Conservation (phyloP, 2,113 vertebrate genomes). For the Sinocyclocheilus maitianheensis region DNA sequence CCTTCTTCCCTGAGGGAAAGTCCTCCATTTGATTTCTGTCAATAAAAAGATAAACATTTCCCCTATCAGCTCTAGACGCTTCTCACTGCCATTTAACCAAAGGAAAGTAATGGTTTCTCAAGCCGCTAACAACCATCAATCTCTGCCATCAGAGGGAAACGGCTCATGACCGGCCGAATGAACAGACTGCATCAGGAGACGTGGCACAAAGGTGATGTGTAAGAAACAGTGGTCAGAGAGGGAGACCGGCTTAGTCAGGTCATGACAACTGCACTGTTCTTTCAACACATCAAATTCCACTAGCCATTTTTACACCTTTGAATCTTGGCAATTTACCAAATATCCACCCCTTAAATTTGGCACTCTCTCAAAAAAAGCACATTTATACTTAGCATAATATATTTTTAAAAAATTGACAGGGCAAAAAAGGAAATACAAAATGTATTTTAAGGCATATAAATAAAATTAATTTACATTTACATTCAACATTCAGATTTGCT, state of each 20-base stretch:
- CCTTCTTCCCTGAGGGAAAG: conserved; percentile 55
- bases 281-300: conserved; percentile 3
- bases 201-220: conserved; percentile 13
- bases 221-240: background rate
- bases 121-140: conserved; percentile 49
- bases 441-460: too few relatives aligned
- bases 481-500: too few relatives aligned
- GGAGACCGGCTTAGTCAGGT: background rate
- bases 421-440: too few relatives aligned
- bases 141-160: conserved; percentile 38
- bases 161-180: conserved; percentile 30
- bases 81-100: conserved; percentile 38
- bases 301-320: background rate
- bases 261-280: background rate
- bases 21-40: conserved; percentile 63
- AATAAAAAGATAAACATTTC: conserved; percentile 64
- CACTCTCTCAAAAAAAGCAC: too few relatives aligned
- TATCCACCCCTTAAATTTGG: too few relatives aligned
- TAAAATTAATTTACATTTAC: too few relatives aligned
- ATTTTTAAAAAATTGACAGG: too few relatives aligned
- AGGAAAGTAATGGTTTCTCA: conserved; percentile 52
- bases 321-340: background rate
- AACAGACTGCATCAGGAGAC: conserved; percentile 27
- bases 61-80: conserved; percentile 35
- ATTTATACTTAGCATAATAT: too few relatives aligned